These are phyloP conservation scores for Syrrhaptes paradoxus DNA, from an alignment of 2,113 vertebrate species.

Conservation along the genomic window DNA sequence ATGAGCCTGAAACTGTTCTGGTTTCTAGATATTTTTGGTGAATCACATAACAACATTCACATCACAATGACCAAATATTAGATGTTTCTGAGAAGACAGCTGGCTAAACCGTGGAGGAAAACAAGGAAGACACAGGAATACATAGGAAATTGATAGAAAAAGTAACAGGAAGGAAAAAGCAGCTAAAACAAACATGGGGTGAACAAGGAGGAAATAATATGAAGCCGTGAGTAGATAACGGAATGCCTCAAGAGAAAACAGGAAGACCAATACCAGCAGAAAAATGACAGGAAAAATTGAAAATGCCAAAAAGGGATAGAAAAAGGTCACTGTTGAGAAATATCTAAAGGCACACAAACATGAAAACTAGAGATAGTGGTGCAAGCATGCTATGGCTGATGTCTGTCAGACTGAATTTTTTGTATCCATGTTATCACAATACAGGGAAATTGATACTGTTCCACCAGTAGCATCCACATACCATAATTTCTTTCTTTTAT, in stretches of 20 bases:
- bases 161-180: conserved; percentile 28
- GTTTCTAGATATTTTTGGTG: neutral
- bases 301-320: neutral
- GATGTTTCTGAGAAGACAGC: neutral
- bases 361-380: neutral
- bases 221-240: conserved; percentile 13
- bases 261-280: conserved; percentile 5
- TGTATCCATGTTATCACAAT: neutral
- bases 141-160: conserved; percentile 29
- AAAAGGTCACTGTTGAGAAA: neutral
- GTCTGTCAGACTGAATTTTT: neutral
- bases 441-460: neutral
- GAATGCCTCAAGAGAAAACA: conserved; percentile 30
- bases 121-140: neutral
- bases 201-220: conserved; percentile 25
- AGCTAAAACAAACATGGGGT: conserved; percentile 51
- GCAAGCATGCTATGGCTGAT: neutral
- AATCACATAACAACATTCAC: neutral
- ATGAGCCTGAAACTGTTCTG: neutral
- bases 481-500: neutral
- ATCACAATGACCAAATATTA: neutral
- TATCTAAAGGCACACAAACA: neutral
- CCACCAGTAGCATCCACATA: neutral
- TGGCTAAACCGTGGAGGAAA: neutral
- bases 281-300: conserved; percentile 9